A percentile compares a stretch with the other conserved stretches of the same genome.
phyloP scores from a whole-genome alignment of 1,140 invertebrate genomes.

The Drosophila malerkotliana region DNA sequence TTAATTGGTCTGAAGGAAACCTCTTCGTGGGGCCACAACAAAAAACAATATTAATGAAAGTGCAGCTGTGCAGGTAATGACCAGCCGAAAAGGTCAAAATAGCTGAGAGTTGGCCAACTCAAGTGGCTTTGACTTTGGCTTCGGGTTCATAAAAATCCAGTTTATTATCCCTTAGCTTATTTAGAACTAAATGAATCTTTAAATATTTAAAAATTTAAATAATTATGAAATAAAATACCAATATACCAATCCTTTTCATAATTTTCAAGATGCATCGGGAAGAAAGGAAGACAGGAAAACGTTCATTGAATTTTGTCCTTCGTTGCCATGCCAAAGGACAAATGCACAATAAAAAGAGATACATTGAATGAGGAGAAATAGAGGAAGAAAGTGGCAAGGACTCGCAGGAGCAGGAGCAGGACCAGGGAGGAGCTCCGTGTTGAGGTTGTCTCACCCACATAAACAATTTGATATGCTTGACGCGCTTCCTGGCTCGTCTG shows the following conservation, averaged over 20 bases:
- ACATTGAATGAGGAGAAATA: conserved; percentile 16
- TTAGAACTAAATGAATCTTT: too few relatives aligned
- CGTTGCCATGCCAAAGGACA: conserved; percentile 68
- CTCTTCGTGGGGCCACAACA: conserved; percentile 24
- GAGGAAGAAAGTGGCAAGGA: conserved; percentile 3
- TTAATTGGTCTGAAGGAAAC: conserved; percentile 41
- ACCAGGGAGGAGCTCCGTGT: not conserved
- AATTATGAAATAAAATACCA: not conserved
- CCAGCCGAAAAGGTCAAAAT: conserved; percentile 52
- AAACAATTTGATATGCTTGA: conserved; percentile 48
- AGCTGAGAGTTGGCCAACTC: conserved; percentile 1
- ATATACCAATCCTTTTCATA: not conserved
- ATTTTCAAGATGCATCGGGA: conserved; percentile 17
- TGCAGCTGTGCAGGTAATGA: conserved; percentile 48
- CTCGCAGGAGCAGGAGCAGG: not conserved
- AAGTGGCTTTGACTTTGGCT: conserved; percentile 18
- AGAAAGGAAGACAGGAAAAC: conserved; percentile 22
- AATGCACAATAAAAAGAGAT: conserved; percentile 73
- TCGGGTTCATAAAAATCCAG: conserved; percentile 39
- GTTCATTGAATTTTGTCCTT: conserved; percentile 80
- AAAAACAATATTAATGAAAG: conserved; percentile 49
- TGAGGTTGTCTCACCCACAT: conserved; percentile 17
- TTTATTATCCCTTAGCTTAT: conserved; percentile 17
- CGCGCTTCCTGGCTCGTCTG: conserved; percentile 56
- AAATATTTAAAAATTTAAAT: not conserved